Conservation (phyloP, 2,113 vertebrate species). For the Morone chrysops region DNA sequence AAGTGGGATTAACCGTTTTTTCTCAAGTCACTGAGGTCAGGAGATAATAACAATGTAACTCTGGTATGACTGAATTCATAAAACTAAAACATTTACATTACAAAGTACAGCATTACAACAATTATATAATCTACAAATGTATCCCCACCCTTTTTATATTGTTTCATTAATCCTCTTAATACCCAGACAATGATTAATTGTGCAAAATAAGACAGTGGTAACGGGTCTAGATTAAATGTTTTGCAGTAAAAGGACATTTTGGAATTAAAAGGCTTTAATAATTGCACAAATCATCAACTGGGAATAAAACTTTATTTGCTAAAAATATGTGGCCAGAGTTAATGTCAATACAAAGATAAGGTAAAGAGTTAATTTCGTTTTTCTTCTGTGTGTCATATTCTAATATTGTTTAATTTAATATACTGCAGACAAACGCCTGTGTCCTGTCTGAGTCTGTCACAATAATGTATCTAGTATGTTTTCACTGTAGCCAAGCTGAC, state of each 20-base stretch:
- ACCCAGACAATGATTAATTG: slow-evolving; percentile 54
- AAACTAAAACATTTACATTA: slow-evolving; percentile 25
- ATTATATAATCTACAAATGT: slow-evolving; percentile 11
- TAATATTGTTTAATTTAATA: not conserved
- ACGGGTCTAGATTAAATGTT: slow-evolving; percentile 68
- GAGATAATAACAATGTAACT: slow-evolving; percentile 5
- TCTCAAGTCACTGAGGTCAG: slow-evolving; percentile 11
- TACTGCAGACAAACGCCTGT: no score
- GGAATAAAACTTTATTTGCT: not conserved
- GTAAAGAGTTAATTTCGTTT: not conserved
- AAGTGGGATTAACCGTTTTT: not conserved
- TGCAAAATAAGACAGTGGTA: slow-evolving; percentile 46
- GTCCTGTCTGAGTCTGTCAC: not conserved
- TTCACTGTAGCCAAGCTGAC: not conserved
- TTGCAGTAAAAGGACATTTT: slow-evolving; percentile 57
- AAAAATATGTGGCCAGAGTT: not conserved
- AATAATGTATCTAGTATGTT: not conserved
- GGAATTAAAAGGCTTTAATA: slow-evolving; percentile 54
- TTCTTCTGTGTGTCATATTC: not conserved
- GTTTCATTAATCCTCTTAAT: slow-evolving; percentile 76
- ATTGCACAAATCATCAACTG: slow-evolving; percentile 40
- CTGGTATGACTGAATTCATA: slow-evolving; percentile 19
- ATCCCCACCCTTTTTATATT: slow-evolving; percentile 37
- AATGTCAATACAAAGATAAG: not conserved
- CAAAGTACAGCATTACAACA: slow-evolving; percentile 20